Evolutionary conservation across 2,888 invertebrate genomes (phyloP).

Genomic region (Mycalesis mineus): DNA sequence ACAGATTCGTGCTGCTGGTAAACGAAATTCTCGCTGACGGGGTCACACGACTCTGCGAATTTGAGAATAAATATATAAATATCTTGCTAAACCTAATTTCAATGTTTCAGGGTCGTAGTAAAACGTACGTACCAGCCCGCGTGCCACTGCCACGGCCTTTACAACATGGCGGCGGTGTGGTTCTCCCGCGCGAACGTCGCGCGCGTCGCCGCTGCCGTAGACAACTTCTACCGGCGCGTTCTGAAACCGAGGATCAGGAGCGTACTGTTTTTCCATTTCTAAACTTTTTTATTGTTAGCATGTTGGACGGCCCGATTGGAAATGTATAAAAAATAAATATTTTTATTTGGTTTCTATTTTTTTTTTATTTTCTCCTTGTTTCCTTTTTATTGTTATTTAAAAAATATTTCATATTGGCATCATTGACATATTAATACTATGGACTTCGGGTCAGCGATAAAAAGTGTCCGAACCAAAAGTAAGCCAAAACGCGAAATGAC

Average conservation of each 20-base stretch:
- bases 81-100: too few relatives aligned
- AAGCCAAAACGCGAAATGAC: too few relatives aligned
- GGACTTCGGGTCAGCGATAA: too few relatives aligned
- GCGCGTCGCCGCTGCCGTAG: slow-evolving; percentile 50
- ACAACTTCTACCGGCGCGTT: slow-evolving; percentile 59
- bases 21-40: too few relatives aligned
- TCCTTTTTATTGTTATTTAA: neutral
- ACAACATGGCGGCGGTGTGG: slow-evolving; percentile 48
- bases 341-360: neutral
- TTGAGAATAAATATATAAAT: neutral
- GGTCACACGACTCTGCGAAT: too few relatives aligned
- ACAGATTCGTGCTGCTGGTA: too few relatives aligned
- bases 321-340: slow-evolving; percentile 5
- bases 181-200: slow-evolving; percentile 46
- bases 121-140: slow-evolving; percentile 44
- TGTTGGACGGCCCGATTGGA: slow-evolving; percentile 15
- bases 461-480: too few relatives aligned
- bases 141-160: slow-evolving; percentile 39
- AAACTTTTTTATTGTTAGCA: slow-evolving; percentile 21
- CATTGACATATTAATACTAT: too few relatives aligned
- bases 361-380: neutral
- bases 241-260: slow-evolving; percentile 58
- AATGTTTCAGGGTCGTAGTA: slow-evolving; percentile 51
- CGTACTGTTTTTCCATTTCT: slow-evolving; percentile 65
- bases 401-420: too few relatives aligned